Evolutionary conservation across 1,140 invertebrate genomes (phyloP).

Genomic region (Drosophila mauritiana): DNA sequence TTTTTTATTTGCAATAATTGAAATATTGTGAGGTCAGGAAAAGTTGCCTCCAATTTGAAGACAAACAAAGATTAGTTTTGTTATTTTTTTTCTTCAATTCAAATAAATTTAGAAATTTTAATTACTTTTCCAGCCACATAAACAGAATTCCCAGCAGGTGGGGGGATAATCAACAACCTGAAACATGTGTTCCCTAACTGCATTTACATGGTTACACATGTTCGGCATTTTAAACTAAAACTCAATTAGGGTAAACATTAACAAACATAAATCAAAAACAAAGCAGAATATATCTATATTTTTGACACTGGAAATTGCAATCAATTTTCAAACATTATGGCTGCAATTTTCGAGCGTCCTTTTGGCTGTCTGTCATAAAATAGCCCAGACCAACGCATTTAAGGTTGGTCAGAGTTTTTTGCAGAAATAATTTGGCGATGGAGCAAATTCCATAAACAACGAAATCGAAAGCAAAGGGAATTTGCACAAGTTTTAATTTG

Average conservation of each 20-base stretch:
- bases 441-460: slow-evolving; percentile 24
- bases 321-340: slow-evolving; percentile 52
- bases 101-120: background rate
- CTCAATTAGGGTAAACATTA: slow-evolving; percentile 20
- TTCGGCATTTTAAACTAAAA: slow-evolving; percentile 19
- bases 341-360: background rate
- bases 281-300: slow-evolving; percentile 38
- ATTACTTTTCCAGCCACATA: slow-evolving; percentile 8
- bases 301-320: slow-evolving; percentile 65
- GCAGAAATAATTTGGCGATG: slow-evolving; percentile 54
- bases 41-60: background rate
- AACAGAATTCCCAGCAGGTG: background rate
- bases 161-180: slow-evolving; percentile 30
- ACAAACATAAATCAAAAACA: slow-evolving; percentile 18
- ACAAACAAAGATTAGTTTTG: background rate
- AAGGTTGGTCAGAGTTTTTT: slow-evolving; percentile 17
- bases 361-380: slow-evolving; percentile 28
- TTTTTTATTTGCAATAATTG: background rate
- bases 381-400: slow-evolving; percentile 54
- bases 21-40: background rate
- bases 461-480: slow-evolving; percentile 13
- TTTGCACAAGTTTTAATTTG: slow-evolving; percentile 8
- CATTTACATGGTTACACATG: slow-evolving; percentile 54
- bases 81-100: background rate
- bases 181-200: slow-evolving; percentile 48